Conservation (phyloP, 2,888 invertebrate species). For the Protophormia terraenovae region DNA sequence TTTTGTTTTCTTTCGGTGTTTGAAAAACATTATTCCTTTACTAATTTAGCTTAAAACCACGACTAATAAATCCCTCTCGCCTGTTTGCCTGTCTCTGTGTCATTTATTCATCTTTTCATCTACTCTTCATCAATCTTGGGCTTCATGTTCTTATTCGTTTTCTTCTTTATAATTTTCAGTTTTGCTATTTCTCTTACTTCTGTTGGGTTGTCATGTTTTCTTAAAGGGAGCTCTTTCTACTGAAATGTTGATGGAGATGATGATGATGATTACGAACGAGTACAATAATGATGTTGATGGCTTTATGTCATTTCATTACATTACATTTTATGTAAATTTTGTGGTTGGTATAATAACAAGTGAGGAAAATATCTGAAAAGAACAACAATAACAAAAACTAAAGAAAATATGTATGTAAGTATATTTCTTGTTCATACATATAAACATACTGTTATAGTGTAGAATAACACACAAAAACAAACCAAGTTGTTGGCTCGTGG, state of each 20-base stretch:
- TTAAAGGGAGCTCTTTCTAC: not conserved
- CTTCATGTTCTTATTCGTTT: not conserved
- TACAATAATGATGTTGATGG: constrained; percentile 63
- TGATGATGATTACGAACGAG: constrained; percentile 26
- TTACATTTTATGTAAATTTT: constrained; percentile 67
- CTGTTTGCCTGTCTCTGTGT: constrained; percentile 11
- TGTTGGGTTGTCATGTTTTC: constrained; percentile 2
- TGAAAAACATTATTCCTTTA: not conserved
- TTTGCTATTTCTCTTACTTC: not conserved
- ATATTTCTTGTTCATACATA: no score
- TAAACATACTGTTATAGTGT: not conserved
- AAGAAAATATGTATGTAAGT: constrained; percentile 21
- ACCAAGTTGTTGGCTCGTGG: constrained; percentile 58
- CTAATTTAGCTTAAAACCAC: constrained; percentile 51
- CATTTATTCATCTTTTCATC: constrained; percentile 27
- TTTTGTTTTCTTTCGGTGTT: not conserved
- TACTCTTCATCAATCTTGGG: constrained; percentile 32
- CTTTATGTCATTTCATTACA: constrained; percentile 67
- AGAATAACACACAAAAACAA: constrained; percentile 11
- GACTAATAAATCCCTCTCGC: constrained; percentile 50
- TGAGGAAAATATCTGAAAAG: constrained; percentile 40
- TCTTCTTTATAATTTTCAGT: no score
- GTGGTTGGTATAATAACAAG: constrained; percentile 55
- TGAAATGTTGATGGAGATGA: no score
- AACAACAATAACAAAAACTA: not conserved